phyloP scores from a whole-genome alignment of 2,797 vertebrate genomes.

The Paratrypauchen microcephalus region DNA sequence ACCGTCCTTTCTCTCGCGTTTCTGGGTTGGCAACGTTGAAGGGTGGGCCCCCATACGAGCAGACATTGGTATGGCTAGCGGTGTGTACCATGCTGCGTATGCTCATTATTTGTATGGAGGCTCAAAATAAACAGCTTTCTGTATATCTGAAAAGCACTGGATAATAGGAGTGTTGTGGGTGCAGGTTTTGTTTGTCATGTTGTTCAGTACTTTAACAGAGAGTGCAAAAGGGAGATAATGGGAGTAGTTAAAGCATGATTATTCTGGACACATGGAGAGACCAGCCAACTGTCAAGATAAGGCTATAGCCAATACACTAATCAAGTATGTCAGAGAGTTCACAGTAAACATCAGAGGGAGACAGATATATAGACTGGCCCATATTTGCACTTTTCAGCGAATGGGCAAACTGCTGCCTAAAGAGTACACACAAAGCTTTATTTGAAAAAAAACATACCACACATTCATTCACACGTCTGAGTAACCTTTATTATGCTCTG shows the following conservation, averaged over 20 bases:
- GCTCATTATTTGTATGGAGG: slow-evolving; percentile 53
- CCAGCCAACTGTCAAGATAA: slow-evolving; percentile 23
- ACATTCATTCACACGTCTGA: too few relatives aligned
- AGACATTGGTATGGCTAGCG: slow-evolving; percentile 51
- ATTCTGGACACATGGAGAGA: slow-evolving; percentile 32
- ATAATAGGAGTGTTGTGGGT: slow-evolving; percentile 46
- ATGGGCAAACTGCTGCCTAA: too few relatives aligned
- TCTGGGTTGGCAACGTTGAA: slow-evolving; percentile 4
- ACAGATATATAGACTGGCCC: neutral
- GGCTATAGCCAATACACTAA: neutral
- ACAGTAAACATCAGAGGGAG: neutral
- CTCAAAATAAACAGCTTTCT: slow-evolving; percentile 54
- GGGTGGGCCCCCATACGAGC: slow-evolving; percentile 13
- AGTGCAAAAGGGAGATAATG: slow-evolving; percentile 4
- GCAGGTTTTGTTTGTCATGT: slow-evolving; percentile 10
- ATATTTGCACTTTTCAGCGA: too few relatives aligned
- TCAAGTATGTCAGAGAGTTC: neutral
- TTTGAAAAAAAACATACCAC: too few relatives aligned
- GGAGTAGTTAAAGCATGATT: slow-evolving; percentile 32
- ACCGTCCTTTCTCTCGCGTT: slow-evolving; percentile 22
- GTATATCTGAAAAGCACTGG: slow-evolving; percentile 47
- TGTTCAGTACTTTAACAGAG: slow-evolving; percentile 21
- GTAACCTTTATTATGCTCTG: too few relatives aligned
- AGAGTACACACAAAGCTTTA: too few relatives aligned
- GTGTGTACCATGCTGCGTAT: slow-evolving; percentile 48